These are phyloP conservation scores for Ascidia mentula DNA, from an alignment of 23 tunicate genomes.

Conservation along the genomic window DNA sequence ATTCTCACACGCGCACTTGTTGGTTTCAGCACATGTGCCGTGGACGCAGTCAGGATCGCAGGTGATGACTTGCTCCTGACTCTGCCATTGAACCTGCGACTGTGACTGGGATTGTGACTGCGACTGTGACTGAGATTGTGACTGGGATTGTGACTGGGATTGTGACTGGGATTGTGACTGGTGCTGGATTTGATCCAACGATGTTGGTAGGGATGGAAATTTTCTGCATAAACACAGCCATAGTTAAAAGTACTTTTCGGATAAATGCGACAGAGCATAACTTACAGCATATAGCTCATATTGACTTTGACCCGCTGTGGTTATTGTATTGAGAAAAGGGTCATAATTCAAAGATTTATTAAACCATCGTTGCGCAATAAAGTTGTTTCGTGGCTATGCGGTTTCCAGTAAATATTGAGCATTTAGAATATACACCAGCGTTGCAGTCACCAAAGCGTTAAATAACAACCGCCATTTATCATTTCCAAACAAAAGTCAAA, in stretches of 20 bases:
- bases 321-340: no score
- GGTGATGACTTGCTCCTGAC: slow-evolving; percentile 23
- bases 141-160: slow-evolving; percentile 8
- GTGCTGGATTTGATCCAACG: slow-evolving; percentile 49
- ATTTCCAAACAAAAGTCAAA: not conserved
- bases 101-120: slow-evolving; percentile 36
- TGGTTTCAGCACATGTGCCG: slow-evolving; percentile 41
- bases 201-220: slow-evolving; percentile 45
- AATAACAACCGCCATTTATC: not conserved
- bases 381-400: no score
- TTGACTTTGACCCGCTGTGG: no score
- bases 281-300: no score
- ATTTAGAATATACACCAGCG: no score
- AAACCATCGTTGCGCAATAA: no score
- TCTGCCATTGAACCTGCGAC: not conserved
- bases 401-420: no score
- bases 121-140: slow-evolving; percentile 8
- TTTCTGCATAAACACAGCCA: no score
- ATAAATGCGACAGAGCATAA: no score
- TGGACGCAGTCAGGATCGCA: slow-evolving; percentile 41
- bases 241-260: no score
- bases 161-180: slow-evolving; percentile 62
- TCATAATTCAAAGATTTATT: no score
- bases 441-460: no score
- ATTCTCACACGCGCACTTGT: slow-evolving; percentile 37